Conservation (phyloP, 2,797 vertebrate genomes). For the Clarias pachynema region DNA sequence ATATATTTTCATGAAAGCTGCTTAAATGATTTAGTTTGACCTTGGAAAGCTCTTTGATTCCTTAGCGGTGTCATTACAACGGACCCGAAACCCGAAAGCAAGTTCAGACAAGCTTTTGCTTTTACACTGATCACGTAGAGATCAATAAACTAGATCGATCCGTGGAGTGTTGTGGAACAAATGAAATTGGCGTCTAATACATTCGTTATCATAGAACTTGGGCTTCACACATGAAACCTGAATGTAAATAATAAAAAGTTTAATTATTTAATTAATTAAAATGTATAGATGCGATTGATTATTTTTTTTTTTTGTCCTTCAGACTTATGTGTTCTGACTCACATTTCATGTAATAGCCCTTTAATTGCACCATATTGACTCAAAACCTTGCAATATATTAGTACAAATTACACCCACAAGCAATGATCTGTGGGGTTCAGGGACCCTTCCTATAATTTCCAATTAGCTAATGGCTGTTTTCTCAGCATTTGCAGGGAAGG, state of each 20-base stretch:
- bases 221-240: neutral
- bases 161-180: conserved; percentile 14
- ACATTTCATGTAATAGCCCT: neutral
- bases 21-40: conserved; percentile 4
- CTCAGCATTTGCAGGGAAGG: neutral
- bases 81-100: neutral
- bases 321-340: neutral
- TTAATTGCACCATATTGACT: neutral
- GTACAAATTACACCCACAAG: neutral
- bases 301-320: no score
- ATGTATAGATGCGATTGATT: neutral
- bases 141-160: conserved; percentile 41
- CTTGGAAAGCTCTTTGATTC: conserved; percentile 27
- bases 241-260: neutral
- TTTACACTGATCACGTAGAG: conserved; percentile 40
- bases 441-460: neutral
- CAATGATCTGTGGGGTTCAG: neutral
- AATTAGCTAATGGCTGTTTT: neutral
- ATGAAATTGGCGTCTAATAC: conserved; percentile 15
- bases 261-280: no score
- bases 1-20: conserved; percentile 2
- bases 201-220: neutral
- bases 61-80: conserved; percentile 27
- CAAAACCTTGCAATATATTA: neutral
- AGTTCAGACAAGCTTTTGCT: conserved; percentile 39